These are phyloP conservation scores for Stigmatopora argus DNA, from an alignment of 2,113 vertebrate species.

Conservation along the genomic window DNA sequence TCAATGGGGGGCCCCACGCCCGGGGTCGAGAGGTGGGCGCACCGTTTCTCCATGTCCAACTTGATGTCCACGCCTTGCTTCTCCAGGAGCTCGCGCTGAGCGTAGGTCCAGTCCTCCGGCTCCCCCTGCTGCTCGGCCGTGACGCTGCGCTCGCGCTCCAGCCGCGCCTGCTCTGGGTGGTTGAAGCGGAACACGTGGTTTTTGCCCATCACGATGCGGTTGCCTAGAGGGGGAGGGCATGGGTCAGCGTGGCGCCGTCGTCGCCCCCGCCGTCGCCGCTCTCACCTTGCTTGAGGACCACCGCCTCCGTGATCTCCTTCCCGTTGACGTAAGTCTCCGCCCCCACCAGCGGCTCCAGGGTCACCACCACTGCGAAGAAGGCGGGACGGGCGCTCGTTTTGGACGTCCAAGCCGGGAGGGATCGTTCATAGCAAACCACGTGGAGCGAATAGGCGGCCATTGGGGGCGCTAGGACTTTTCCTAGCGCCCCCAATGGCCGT, in stretches of 20 bases:
- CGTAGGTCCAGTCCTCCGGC: conserved; percentile 87
- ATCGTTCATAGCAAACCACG: no score
- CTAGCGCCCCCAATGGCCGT: no score
- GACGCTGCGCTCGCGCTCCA: conserved; percentile 76
- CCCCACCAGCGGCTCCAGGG: conserved; percentile 76
- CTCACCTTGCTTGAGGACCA: conserved; percentile 78
- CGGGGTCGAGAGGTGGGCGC: not conserved
- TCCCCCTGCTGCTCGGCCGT: conserved; percentile 71
- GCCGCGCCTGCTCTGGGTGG: conserved; percentile 83
- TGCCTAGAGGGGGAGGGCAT: conserved; percentile 59
- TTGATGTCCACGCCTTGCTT: conserved; percentile 87
- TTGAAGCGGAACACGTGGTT: conserved; percentile 89
- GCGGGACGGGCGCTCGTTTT: not conserved
- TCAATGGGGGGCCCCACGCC: not conserved
- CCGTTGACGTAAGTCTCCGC: conserved; percentile 85
- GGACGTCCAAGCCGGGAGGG: no score
- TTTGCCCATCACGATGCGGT: conserved; percentile 89
- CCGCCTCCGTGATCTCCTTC: conserved; percentile 74
- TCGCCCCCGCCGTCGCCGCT: no score
- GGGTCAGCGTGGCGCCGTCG: not conserved
- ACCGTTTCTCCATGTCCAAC: conserved; percentile 90
- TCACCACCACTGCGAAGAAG: conserved; percentile 72
- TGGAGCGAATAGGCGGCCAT: no score
- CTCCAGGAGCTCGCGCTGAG: conserved; percentile 81
- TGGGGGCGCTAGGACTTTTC: no score